These are phyloP conservation scores for Neogale vison DNA, from an alignment of 2,113 vertebrate species.

Conservation along the genomic window DNA sequence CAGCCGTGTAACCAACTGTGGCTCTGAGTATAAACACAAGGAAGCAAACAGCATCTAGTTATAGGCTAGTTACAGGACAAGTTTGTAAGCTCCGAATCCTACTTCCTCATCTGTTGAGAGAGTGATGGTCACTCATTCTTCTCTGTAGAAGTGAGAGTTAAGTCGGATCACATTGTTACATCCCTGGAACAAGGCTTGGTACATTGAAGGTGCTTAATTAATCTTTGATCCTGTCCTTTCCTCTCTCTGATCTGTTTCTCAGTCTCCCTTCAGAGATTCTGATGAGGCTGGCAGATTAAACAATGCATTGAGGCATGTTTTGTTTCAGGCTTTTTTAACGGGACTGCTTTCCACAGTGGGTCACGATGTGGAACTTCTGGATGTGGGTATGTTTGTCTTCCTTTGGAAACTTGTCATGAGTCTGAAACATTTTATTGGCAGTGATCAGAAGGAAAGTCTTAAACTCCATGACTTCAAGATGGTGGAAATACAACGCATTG, in stretches of 20 bases:
- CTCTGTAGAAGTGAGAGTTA: neutral
- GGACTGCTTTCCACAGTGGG: neutral
- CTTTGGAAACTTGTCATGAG: slow-evolving; percentile 2
- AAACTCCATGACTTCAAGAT: neutral
- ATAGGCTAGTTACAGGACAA: neutral
- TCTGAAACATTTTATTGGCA: neutral
- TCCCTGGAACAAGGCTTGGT: neutral
- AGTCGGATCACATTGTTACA: neutral
- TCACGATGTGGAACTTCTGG: neutral
- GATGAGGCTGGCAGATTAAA: neutral
- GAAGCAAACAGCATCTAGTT: neutral
- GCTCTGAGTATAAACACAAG: neutral
- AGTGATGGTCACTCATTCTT: neutral
- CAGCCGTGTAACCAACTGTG: too few relatives aligned
- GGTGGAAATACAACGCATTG: neutral
- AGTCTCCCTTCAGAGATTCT: neutral
- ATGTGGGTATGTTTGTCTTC: neutral
- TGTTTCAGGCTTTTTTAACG: neutral
- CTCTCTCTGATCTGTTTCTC: neutral
- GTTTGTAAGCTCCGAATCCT: neutral
- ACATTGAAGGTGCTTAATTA: neutral
- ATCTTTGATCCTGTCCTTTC: neutral
- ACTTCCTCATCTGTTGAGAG: neutral
- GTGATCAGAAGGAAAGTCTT: neutral
- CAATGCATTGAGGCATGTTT: neutral